phyloP scores from a whole-genome alignment of 2,113 vertebrate species.

The Harpagus bidentatus region DNA sequence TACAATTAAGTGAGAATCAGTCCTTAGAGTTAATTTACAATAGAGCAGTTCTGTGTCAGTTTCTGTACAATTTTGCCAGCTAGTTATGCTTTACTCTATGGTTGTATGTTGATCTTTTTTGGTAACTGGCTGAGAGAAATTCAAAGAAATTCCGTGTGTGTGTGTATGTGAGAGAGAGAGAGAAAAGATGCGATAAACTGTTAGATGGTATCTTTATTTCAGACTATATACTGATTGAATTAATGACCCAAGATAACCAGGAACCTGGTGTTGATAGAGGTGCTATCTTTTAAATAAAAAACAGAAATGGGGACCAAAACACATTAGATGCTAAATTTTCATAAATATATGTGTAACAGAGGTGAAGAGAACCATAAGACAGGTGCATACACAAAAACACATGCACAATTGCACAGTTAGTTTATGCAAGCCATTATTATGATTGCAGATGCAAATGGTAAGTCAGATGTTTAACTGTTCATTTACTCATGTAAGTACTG shows the following conservation, averaged over 20 bases:
- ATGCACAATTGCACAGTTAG: not conserved
- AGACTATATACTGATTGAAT: not conserved
- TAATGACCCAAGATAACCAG: not conserved
- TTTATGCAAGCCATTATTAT: slow-evolving; percentile 28
- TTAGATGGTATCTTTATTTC: not conserved
- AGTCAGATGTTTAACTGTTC: slow-evolving; percentile 61
- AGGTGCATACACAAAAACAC: slow-evolving; percentile 26
- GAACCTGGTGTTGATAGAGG: not conserved
- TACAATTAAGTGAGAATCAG: not conserved
- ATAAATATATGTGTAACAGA: not conserved
- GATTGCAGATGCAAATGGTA: slow-evolving; percentile 48
- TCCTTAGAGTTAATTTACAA: not conserved
- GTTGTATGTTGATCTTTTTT: not conserved
- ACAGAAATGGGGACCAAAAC: not conserved
- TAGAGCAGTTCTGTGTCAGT: not conserved
- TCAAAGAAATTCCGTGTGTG: not conserved
- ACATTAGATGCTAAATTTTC: not conserved
- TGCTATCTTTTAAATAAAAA: not conserved
- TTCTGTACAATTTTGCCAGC: not conserved
- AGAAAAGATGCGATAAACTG: not conserved
- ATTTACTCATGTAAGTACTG: slow-evolving; percentile 52
- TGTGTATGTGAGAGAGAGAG: too few relatives aligned
- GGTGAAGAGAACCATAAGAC: not conserved
- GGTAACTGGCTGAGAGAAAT: not conserved
- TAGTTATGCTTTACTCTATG: not conserved